Conservation (phyloP, 2,113 vertebrate genomes). For the Mugil cephalus region DNA sequence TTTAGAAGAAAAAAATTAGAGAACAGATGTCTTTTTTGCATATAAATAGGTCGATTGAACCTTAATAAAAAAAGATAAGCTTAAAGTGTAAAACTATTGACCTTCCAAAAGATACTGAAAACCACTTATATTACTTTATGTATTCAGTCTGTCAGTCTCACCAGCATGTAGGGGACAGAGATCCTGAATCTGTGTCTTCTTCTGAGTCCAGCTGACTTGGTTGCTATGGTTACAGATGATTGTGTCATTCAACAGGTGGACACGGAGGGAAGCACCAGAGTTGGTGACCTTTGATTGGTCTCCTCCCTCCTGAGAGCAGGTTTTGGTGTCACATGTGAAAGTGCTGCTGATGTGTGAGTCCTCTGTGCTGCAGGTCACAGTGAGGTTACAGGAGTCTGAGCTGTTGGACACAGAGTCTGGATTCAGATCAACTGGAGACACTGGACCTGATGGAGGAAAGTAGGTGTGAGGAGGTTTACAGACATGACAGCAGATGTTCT, state of each 20-base stretch:
- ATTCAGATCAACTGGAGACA: conserved; percentile 5
- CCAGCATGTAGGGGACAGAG: rapidly evolving
- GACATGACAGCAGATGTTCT: neutral
- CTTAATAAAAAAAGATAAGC: too few species aligned
- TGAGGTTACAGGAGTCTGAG: conserved; percentile 36
- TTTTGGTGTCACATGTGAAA: neutral
- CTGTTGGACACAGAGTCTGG: neutral
- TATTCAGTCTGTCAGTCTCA: conserved; percentile 16
- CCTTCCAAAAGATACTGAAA: too few species aligned
- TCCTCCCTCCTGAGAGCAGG: conserved; percentile 22
- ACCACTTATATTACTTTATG: too few species aligned
- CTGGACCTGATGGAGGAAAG: conserved; percentile 33
- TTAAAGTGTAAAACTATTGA: too few species aligned
- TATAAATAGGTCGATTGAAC: too few species aligned
- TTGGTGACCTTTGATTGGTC: neutral
- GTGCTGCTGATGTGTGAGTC: conserved; percentile 26
- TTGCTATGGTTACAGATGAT: conserved; percentile 62
- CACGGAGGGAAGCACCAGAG: neutral
- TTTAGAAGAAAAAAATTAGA: too few species aligned
- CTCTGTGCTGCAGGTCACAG: conserved; percentile 40
- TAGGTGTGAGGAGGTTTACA: neutral
- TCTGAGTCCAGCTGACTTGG: conserved; percentile 5
- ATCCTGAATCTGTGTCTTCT: rapidly evolving
- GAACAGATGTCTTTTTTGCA: too few species aligned
- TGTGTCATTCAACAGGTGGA: neutral